Evolutionary conservation across 2,888 invertebrate genomes (phyloP).

Genomic region (Sarcophaga subvicina): DNA sequence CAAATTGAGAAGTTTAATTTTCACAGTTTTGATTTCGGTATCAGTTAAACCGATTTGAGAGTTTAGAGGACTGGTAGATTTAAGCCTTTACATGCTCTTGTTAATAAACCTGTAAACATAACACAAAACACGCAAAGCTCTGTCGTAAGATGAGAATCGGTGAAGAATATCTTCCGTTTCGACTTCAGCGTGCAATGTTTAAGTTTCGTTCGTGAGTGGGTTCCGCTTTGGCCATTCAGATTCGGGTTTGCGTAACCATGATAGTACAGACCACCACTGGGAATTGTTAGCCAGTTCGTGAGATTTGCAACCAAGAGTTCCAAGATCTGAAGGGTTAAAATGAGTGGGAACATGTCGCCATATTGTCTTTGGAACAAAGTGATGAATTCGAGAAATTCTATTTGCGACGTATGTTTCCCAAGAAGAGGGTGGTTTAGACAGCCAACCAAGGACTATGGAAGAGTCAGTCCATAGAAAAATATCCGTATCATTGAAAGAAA

Average conservation of each 20-base stretch:
- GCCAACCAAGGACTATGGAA: too few species aligned
- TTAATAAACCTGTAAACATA: constrained; percentile 2
- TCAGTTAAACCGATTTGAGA: background rate
- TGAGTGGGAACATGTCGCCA: constrained; percentile 14
- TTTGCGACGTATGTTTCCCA: too few species aligned
- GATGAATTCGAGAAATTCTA: background rate
- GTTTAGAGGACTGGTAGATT: background rate
- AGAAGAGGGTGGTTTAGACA: too few species aligned
- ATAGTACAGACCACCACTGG: constrained; percentile 18
- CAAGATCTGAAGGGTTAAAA: background rate
- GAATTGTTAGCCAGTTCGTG: background rate
- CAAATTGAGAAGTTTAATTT: background rate
- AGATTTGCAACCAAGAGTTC: constrained; percentile 16
- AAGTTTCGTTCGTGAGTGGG: background rate
- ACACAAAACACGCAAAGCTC: background rate
- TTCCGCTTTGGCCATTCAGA: constrained; percentile 15
- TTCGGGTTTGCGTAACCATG: background rate
- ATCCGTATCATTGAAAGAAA: too few species aligned
- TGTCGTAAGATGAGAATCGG: too few species aligned
- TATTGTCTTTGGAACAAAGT: background rate
- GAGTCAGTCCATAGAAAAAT: too few species aligned
- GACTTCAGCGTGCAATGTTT: too few species aligned
- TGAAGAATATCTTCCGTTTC: background rate
- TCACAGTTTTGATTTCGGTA: background rate
- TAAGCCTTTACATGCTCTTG: background rate